Evolutionary conservation across 2,113 vertebrate genomes (phyloP), one percentile per base, ranked within the genome.

Genomic region (Lophotis ruficrista): DNA sequence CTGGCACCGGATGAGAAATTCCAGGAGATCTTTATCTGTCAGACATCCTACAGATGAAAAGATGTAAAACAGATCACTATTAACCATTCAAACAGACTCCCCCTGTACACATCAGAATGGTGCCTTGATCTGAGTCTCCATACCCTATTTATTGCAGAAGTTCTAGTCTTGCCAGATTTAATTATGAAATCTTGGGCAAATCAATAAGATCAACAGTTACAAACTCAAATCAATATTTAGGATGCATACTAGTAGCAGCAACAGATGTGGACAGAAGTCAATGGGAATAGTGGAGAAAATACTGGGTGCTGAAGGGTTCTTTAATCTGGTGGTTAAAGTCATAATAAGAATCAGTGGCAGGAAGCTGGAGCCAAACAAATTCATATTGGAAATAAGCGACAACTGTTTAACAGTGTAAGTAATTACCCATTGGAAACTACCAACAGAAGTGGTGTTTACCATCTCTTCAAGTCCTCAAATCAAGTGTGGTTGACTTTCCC

Each of bases 1-100:
- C 96, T 98, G 98, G 95, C 99, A 99, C 83, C 98, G 98, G 66
- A 98, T 92, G 83, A 99, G 98, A 96, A 99, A 99, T 27, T 98
- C 98, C 93, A 99, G 97, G 84, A 99, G 98, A 93, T 99, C 99
- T 91, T 98, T 99, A 94, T 99, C 99, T 18, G 99, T 99, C 72
- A 99, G 98, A 92, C 99, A 98, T 60, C 99, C 99, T 99, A 83
- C 20, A 83, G 71, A 54, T 78, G 62, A 75, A 65, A 70, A 80
- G 89, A 76, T 14, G n/a, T 65, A 80, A 89, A 81, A 61, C 1
- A 57, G n/a, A 58, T 70, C 41, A 19, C 50, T 53, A 4, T 50
- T 57, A 75, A 33, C 53, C 50, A 24, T 38, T 80, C n/a, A 51
- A 43, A 78, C 21, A 66, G 75, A 43, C 15, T 37, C 21, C 15